These are phyloP conservation scores for Recurvirostra avosetta DNA, from an alignment of 2,113 vertebrate species.

Conservation along the genomic window DNA sequence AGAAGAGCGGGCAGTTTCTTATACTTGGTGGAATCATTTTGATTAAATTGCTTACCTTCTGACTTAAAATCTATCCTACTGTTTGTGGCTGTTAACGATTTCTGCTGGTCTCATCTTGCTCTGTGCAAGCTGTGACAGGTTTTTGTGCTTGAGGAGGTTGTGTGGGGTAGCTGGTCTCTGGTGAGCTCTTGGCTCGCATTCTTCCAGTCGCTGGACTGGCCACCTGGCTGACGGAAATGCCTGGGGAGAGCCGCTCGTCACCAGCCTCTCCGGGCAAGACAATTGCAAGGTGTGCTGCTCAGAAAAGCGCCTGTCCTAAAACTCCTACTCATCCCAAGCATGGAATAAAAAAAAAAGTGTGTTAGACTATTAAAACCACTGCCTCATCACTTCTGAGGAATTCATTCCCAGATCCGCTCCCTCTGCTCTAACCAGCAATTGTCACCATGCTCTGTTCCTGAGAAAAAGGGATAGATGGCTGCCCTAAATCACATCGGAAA, in stretches of 20 bases:
- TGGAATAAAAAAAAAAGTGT: not conserved
- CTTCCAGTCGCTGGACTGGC: accelerated
- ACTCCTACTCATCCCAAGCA: not conserved
- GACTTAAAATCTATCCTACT: not conserved
- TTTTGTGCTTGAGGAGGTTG: not conserved
- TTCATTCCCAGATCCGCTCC: not conserved
- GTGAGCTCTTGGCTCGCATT: not conserved
- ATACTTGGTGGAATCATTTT: not conserved
- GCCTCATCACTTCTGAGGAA: not conserved
- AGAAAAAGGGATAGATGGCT: not conserved
- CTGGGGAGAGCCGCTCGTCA: not conserved
- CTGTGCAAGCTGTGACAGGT: not conserved
- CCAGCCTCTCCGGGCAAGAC: not conserved
- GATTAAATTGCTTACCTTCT: not conserved
- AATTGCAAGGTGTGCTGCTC: not conserved
- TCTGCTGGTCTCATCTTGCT: not conserved
- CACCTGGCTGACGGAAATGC: not conserved
- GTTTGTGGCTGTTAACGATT: not conserved
- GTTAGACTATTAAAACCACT: not conserved
- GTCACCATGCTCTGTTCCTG: not conserved
- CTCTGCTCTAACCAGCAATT: not conserved
- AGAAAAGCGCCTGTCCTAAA: not conserved
- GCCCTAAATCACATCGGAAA: not conserved
- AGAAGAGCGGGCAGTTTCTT: not conserved
- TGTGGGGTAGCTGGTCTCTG: not conserved